Evolutionary conservation across 2,797 vertebrate species (phyloP), one percentile per base, ranked within the genome.

Genomic region (Corythornis leucogaster): DNA sequence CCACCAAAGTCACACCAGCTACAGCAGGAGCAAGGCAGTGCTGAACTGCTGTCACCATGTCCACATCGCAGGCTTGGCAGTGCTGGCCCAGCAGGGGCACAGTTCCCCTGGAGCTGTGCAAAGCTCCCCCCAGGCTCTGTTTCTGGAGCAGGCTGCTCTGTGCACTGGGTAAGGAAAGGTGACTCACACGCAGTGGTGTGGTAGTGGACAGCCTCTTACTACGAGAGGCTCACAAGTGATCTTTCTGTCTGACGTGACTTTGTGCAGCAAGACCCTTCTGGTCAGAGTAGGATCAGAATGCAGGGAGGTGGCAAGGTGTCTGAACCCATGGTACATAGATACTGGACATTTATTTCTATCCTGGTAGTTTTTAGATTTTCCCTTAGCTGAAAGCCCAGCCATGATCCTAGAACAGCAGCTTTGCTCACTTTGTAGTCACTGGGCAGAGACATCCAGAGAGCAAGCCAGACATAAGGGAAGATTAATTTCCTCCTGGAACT

Each of bases 401-500:
- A 21, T 8, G 15, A 59, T 18, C 26, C 14, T 45, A 18, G n/a
- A 45, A 4, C 42, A 66, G 15, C 9, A 45, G 8, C 16, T 77
- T 83, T 24, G 24, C 40, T 87, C 57, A 22, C 21, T 82, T 76
- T n/a, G 40, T 12, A 38, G 22, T 28, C n/a, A 8, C 16, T 48
- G n/a, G 64, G 55, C 64, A 71, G 54, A 63, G 59, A 4, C 0
- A 2, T 46, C 51, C 62, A 68, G 30, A 42, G 61, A 43, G 18
- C 19, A 83, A 68, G 15, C 28, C 33, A 71, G 31, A 67, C 26
- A 73, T 38, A 43, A 53, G 43, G 40, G 30, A 89, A 85, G 21
- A 67, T 25, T 85, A 14, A 85, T 89, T 87, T 96, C 48, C 82
- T 82, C 24, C 35, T 85, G 68, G 24, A 91, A 89, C 28, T 58